Evolutionary conservation across 2,113 vertebrate genomes (phyloP), one percentile per base, ranked within the genome.

Genomic region (Thinocorus orbignyianus): DNA sequence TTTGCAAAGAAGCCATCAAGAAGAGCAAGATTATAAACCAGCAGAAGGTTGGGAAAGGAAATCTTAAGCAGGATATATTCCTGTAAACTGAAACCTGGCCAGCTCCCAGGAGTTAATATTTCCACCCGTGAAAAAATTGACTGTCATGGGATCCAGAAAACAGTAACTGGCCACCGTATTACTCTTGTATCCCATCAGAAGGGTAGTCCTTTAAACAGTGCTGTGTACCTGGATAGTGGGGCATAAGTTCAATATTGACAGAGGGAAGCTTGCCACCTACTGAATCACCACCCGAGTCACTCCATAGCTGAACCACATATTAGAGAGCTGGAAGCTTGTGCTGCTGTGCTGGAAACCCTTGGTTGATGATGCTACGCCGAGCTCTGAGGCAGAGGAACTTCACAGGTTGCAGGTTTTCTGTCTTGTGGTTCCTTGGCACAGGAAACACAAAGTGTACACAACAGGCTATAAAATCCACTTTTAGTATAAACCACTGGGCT

Each of bases 401-500:
- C 88, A 95, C 87, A 81, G 64, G 54, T 51, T 87, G 64, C 48
- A 74, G 79, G 85, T 89, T 94, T 97, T 97, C 91, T 94, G 57
- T 93, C 94, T 94, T 96, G 88, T 95, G 94, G 96, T 93, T 97
- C 93, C 80, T 82, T 94, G 91, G 88, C 68, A 87, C 78, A 96
- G 93, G 95, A 97, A 96, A 93, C 85, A 81, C 2, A 5, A 85
- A 96, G 92, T 90, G 58, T 91, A 92, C 68, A 96, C 79, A 96
- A 97, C 94, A 92, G 87, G 93, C 72, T 91, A 54, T 93, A 97
- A 97, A 97, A 96, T 93, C 93, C 77, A 91, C 86, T 97, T 97
- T 97, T 98, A 97, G 94, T 89, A 91, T 71, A 97, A 97, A 93
- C 96, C 86, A 86, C 17, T 17, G 86, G 85, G 85, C 57, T 74